Evolutionary conservation across 2,888 invertebrate genomes (phyloP), one percentile per base, ranked within the genome.

Genomic region (Dexiosoma caninum): DNA sequence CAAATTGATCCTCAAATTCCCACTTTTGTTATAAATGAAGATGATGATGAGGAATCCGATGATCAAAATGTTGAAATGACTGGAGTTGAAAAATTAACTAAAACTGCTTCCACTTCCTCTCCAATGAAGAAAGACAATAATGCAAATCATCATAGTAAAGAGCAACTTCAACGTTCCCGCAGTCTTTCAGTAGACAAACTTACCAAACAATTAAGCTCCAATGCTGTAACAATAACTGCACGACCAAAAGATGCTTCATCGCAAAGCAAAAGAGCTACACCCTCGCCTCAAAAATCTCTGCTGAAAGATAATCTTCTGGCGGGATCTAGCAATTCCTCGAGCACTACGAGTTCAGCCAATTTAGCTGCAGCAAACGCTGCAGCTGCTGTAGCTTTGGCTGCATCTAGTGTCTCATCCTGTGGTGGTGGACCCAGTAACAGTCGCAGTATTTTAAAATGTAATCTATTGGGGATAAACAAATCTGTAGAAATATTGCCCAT

Each of bases 171-270:
- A 14, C 84, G 85, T 6, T 78, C 84, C n/a, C 83, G 85, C 71
- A 85, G 85, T 44, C 83, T 85, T 19, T 88, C 89, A 8, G 89
- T 89, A 2, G 89, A 89, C 57, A 89, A 89, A 80, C 84, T 89
- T 5, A 87, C 88, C 32, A 87, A 88, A 72, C 89, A 89, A 69
- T 82, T 89, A 27, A 89, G 88, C 70, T 86, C 89, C 2, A 89
- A 89, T 83, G 89, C 89, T 12, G 89, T 89, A 0, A 90, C 89
- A 5, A 89, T 89, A 4, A 90, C 86, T 14, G 88, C 90, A n/a
- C 86, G 89, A 16, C 88, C 90, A 77, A 88, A 88, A 77, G 87
- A 87, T n/a, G 64, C 75, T 6, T 40, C 77, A 40, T 44, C 80
- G 37, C 21, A 21, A 6, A 74, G 40, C 27, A 69, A 42, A 19